Base-by-base conservation (phyloP, 2,888 invertebrate species). In the Xylophagus ater region DNA sequence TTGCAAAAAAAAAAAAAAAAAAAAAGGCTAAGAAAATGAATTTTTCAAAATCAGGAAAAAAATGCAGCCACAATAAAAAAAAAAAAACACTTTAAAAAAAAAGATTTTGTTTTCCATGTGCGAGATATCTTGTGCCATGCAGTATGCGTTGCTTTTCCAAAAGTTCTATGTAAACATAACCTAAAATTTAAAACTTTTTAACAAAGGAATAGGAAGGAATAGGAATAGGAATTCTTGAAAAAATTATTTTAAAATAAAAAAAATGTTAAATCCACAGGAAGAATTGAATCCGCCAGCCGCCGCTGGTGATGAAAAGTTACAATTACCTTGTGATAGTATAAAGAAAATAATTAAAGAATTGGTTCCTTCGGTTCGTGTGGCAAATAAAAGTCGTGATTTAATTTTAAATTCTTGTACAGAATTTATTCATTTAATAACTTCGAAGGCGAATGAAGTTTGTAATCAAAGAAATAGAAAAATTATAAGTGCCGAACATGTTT, bases 261-360 rank as follows among this genome's bases (percentile, higher is more conserved):
- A n/a, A 13, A 64, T 63, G 63, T 53, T 59, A 5, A 60, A 57
- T 47, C 57, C 62, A 8, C 61, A 65, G 42, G 64, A 65, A 41
- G 65, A 64, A 40, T 48, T 62, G 2, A 54, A 56, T 33, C 56
- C 61, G 17, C 59, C 59, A 8, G 62, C 63, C 7, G 74, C 76
- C 34, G 70, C 76, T 9, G 89, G 89, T 62, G 97, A 97, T 62
- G 97, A 97, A 62, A 97, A 98, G 60, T 70, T 97, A 41, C 94
- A 93, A 37, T 72, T 98, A 51, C 98, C 98, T 1, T 73, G 98
- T 55, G 97, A 97, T 3, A 94, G 97, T 46, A 88, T 99, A 53
- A 98, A 98, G 60, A 97, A 97, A 75, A 94, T 99, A 80, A 97
- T 99, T 45, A 98, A 98, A 62, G 97, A 97, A 67, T 72, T 94